phyloP scores from a whole-genome alignment of 2,888 invertebrate species.

The Tricholauxania praeusta region DNA sequence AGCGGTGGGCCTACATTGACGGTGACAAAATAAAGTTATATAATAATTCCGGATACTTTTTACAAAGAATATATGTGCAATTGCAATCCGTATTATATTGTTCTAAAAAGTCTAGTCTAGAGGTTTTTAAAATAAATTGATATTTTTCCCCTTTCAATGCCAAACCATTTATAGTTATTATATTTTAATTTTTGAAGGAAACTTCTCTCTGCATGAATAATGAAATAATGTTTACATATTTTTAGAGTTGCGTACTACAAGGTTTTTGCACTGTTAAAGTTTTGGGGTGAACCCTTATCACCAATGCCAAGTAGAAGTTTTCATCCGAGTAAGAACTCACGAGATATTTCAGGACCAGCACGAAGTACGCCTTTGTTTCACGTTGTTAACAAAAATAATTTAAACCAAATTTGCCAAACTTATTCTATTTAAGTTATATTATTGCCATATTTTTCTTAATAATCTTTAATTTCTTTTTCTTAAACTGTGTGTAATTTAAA shows the following conservation, averaged over 20 bases:
- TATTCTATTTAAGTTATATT: slow-evolving; percentile 60
- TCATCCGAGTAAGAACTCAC: slow-evolving; percentile 65
- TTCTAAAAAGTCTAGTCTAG: too few relatives aligned
- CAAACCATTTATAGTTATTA: neutral
- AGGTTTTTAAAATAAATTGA: too few relatives aligned
- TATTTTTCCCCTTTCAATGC: too few relatives aligned
- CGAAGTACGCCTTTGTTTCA: slow-evolving; percentile 65
- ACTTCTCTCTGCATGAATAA: neutral
- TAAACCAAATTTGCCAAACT: slow-evolving; percentile 64
- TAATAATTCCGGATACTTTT: too few relatives aligned
- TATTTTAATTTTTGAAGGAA: slow-evolving; percentile 9
- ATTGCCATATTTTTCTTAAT: neutral
- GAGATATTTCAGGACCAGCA: slow-evolving; percentile 61
- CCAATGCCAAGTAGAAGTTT: slow-evolving; percentile 67
- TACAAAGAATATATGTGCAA: too few relatives aligned
- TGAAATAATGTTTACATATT: slow-evolving; percentile 20
- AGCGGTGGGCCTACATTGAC: too few relatives aligned
- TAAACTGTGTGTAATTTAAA: neutral
- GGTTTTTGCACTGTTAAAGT: slow-evolving; percentile 64
- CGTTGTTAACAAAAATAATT: slow-evolving; percentile 60
- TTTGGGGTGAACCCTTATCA: slow-evolving; percentile 66
- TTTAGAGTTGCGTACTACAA: slow-evolving; percentile 65
- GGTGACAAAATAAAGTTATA: too few relatives aligned
- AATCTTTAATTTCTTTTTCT: neutral
- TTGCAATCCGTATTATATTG: too few relatives aligned